Base-by-base conservation (phyloP, 2,888 invertebrate genomes). In the Chaetogeoica ovagalla region DNA sequence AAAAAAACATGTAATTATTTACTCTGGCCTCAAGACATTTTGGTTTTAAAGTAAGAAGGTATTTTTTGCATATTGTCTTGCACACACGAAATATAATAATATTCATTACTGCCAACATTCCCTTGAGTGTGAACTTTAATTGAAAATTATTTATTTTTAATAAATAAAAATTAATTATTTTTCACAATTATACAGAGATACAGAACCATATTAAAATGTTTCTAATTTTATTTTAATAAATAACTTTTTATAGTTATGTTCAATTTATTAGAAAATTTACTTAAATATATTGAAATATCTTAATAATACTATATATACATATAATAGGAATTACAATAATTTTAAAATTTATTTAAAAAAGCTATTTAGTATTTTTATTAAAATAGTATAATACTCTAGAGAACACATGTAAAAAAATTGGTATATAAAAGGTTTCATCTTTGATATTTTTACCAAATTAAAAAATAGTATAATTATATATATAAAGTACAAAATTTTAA, bases 331-430 rank as follows among this genome's bases (percentile, higher is more conserved):
- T 75, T 75, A 30, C 30, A 30, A 30, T 30, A 73, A 74, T 74
- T 65, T 74, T 73, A 21, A 75, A 66, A 17, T 66, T 52, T 66
- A 75, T 66, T 66, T 74, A 74, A 65, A 74, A 74, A 74, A 74
- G 63, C 63, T 74, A 65, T 55, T 11, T 65, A 39, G 21, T 66
- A 75, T 57, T 75, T 66, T 66, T 66, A 74, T 65, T 75, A 9
- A 39, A 65, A 75, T 57, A 39, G 65, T 55, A 57, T 30, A 30
- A 4, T 2, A 30, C 30, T 30, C 23, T 19, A 65, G 15, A 74
- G 23, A 75, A 66, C 39, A 75, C 74, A 66, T 66, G 21, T 66
- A 75, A 75, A 73, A 68, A 66, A 55, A 63, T 63, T 11, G 63
- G 55, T 52, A 21, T 21, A 57, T 63, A 62, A 63, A 37, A 1